Evolutionary conservation across 1,140 invertebrate species (phyloP).

Genomic region (Leucophenga varia): DNA sequence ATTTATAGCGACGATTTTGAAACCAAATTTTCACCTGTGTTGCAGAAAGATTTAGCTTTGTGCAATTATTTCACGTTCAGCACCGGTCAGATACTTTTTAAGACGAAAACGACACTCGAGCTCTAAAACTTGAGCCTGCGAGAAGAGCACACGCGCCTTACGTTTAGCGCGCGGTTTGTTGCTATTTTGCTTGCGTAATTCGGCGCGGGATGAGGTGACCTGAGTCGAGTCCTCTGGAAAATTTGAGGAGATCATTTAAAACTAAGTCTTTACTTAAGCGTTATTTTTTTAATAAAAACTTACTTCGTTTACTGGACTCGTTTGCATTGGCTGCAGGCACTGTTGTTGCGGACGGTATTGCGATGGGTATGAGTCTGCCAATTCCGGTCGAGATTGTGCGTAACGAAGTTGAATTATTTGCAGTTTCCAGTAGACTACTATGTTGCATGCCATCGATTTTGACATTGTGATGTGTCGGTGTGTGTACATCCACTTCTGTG

Average conservation of each 20-base stretch:
- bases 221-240: conserved; percentile 42
- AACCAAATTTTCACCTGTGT: conserved; percentile 92
- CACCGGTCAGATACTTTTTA: conserved; percentile 92
- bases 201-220: conserved; percentile 66
- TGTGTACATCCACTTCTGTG: conserved; percentile 36
- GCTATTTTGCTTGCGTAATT: conserved; percentile 67
- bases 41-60: conserved; percentile 82
- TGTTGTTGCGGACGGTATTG: neutral
- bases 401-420: conserved; percentile 18
- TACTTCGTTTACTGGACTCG: conserved; percentile 28
- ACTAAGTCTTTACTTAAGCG: too few relatives aligned
- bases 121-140: conserved; percentile 90
- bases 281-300: conserved; percentile 16
- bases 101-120: conserved; percentile 89
- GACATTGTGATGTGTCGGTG: conserved; percentile 27
- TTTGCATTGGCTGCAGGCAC: conserved; percentile 6
- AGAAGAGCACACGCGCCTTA: conserved; percentile 93
- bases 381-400: conserved; percentile 14
- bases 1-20: conserved; percentile 93
- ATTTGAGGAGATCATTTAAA: too few relatives aligned
- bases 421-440: conserved; percentile 26
- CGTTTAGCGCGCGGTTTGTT: conserved; percentile 70
- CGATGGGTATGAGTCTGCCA: neutral
- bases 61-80: conserved; percentile 89
- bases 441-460: conserved; percentile 21